These are phyloP conservation scores for Sminthopsis crassicaudata DNA, from an alignment of 2,113 vertebrate genomes.

Conservation along the genomic window DNA sequence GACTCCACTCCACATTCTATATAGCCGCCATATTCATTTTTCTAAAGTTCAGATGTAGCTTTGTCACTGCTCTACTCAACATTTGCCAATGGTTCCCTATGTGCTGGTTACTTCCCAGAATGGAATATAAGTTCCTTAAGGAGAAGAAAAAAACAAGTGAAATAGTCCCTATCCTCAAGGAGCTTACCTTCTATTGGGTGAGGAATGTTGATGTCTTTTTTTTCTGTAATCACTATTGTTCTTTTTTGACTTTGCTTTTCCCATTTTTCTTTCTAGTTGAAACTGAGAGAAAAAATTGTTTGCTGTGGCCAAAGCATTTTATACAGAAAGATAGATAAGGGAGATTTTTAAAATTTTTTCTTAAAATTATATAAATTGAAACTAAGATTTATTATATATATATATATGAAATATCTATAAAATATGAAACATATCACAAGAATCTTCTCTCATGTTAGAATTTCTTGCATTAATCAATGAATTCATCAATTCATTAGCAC, in stretches of 20 bases:
- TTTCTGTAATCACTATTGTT: no score
- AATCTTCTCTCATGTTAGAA: background rate
- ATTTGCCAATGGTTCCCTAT: background rate
- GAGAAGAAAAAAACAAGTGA: background rate
- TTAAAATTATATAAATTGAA: background rate
- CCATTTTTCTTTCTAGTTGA: background rate
- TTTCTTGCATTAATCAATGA: no score
- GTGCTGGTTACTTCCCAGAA: background rate
- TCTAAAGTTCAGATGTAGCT: background rate
- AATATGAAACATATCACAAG: background rate
- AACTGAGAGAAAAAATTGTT: background rate
- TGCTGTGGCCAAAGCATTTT: background rate
- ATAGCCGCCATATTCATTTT: background rate
- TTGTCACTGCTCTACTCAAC: background rate
- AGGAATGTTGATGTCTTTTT: background rate
- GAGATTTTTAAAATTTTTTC: background rate
- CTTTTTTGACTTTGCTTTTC: background rate
- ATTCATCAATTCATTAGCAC: no score
- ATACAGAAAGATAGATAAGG: background rate
- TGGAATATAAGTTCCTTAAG: background rate
- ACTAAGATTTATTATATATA: background rate
- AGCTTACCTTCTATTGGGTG: background rate
- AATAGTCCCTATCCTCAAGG: no score
- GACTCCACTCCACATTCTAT: background rate
- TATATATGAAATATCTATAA: no score